Evolutionary conservation across 2,113 vertebrate genomes (phyloP), one percentile per base, ranked within the genome.

Genomic region (Apistogramma diplotaenia): DNA sequence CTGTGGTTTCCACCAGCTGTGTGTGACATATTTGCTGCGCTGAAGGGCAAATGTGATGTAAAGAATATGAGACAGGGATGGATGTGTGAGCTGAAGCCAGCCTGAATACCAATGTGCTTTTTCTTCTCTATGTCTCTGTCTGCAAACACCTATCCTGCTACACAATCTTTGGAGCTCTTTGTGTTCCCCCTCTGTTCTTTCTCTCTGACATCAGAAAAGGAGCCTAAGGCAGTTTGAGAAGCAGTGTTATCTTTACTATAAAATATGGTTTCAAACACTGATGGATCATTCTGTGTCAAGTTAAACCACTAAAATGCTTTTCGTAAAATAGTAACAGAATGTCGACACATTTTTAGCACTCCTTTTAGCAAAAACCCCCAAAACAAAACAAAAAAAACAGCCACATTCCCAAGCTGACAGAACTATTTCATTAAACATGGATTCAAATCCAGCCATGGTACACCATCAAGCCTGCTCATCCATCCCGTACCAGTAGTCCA

Each of bases 31-130:
- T 83, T 88, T 74, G 58, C 76, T 25, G 55, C 16, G 61, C 84
- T 89, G 79, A 87, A 87, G 85, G 84, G 77, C 87, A 86, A 86
- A 87, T 79, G 74, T 87, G 84, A 85, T 88, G 82, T 82, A 78
- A 82, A 90, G 82, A 84, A 82, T 85, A 60, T 4, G 76, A 90
- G 86, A 79, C 60, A 9, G 79, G 56, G 86, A 86, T 70, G 86
- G 82, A 89, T 87, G 86, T 61, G 6, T 81, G 71, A 76, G 76
- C 77, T 70, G 82, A 86, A 79, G 78, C 74, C 81, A 74, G 81
- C 62, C 37, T 90, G 88, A 87, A 88, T 86, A 86, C 70, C 82
- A 83, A 87, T 81, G 76, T 31, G 62, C 53, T 79, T 59, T 80
- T 46, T 84, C 74, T 79, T 61, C 27, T 84, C 78, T 76, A 0